A percentile compares a stretch with the other conserved stretches of the same genome.
Evolutionary conservation across 2,888 invertebrate genomes (phyloP).

Genomic region (Pyralis farinalis): DNA sequence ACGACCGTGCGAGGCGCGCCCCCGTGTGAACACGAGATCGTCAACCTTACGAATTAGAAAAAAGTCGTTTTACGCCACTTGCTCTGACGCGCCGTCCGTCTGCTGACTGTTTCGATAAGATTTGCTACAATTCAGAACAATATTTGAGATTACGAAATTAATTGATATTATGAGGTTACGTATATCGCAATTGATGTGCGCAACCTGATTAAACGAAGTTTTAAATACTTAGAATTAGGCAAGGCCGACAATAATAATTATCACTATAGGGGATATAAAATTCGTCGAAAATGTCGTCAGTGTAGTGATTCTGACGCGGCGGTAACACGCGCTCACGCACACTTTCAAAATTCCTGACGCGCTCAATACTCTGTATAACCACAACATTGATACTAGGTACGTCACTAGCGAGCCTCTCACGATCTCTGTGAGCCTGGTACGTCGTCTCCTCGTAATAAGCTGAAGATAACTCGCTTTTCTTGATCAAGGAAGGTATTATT

Average conservation of each 20-base stretch:
- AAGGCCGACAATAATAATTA: background rate
- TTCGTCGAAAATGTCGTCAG: slow-evolving; percentile 41
- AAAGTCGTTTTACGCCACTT: slow-evolving; percentile 59
- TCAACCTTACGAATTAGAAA: slow-evolving; percentile 78
- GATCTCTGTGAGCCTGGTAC: slow-evolving; percentile 70
- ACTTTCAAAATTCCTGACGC: slow-evolving; percentile 37
- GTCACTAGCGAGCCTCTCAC: slow-evolving; percentile 63
- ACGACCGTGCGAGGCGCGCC: slow-evolving; percentile 60
- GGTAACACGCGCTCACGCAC: slow-evolving; percentile 57
- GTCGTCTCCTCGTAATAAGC: slow-evolving; percentile 75
- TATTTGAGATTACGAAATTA: slow-evolving; percentile 10
- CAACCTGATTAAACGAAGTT: too few species aligned
- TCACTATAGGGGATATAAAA: slow-evolving; percentile 21
- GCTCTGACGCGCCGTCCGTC: slow-evolving; percentile 29
- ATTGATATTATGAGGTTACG: too few species aligned
- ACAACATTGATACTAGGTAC: slow-evolving; percentile 53
- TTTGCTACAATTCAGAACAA: slow-evolving; percentile 19
- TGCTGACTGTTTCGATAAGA: slow-evolving; percentile 28
- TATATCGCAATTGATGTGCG: too few species aligned
- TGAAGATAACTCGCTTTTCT: slow-evolving; percentile 76
- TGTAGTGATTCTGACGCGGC: slow-evolving; percentile 54
- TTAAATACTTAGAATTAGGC: background rate
- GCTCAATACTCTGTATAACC: slow-evolving; percentile 33
- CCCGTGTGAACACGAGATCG: slow-evolving; percentile 73
- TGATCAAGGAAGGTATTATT: slow-evolving; percentile 59